Evolutionary conservation across 2,888 invertebrate species (phyloP), one percentile per base, ranked within the genome.

Genomic region (Lasioglossum malachurum): DNA sequence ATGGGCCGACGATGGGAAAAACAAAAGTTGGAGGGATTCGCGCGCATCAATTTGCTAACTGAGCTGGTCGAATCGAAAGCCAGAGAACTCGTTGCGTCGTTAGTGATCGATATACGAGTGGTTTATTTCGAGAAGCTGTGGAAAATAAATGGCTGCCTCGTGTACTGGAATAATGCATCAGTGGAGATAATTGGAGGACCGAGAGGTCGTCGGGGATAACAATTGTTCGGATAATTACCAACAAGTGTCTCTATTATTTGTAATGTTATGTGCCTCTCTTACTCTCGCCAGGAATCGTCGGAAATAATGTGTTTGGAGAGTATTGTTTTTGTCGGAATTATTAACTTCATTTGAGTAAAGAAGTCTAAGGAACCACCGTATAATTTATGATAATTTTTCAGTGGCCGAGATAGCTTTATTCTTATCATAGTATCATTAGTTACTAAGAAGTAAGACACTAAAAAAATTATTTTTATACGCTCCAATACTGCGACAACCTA

Each of bases 71-170:
- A 67, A 67, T 35, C 8, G 35, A 44, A 44, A 44, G 14, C 23
- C 23, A 4, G 69, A 38, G 67, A 69, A 69, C 35, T 8, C 19
- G 75, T 41, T 44, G 60, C 44, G n/a, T 75, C 60, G 60, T 64
- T 75, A 44, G 38, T 41, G 75, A 64, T 75, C 41, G 44, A 64
- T 60, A 41, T 41, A 64, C 23, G 35, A 60, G 41, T n/a, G 75
- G 75, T 75, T 75, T 75, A 60, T 75, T 75, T 60, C 41, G 27
- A 75, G 75, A 8, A 41, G n/a, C 60, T 19, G 12, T 64, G 60
- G 16, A 19, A 57, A 75, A 75, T n/a, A 41, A 75, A 75, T 75
- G 69, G 69, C 69, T 38, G 27, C 31, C 31, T 19, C 27, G 46
- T 49, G 19, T 38, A 69, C 23, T 8, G 69, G 38, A 69, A 38